These are phyloP conservation scores for Morone chrysops DNA, from an alignment of 2,113 vertebrate genomes.

Conservation along the genomic window DNA sequence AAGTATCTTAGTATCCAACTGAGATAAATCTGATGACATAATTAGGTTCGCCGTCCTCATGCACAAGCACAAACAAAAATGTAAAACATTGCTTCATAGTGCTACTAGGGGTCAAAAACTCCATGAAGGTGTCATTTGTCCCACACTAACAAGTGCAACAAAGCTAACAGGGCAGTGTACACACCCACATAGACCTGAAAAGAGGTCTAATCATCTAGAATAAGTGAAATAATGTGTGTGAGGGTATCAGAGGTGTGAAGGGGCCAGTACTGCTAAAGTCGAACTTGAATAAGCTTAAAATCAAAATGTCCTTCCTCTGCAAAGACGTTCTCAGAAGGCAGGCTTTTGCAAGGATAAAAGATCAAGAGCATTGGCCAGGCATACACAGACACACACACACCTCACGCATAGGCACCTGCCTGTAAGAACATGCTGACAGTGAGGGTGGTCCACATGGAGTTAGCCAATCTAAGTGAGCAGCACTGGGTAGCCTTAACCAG, in stretches of 20 bases:
- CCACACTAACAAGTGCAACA: background rate
- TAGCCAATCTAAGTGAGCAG: background rate
- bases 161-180: background rate
- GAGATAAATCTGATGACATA: background rate
- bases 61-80: background rate
- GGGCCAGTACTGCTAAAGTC: background rate
- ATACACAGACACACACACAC: background rate
- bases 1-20: background rate
- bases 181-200: background rate
- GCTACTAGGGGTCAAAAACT: background rate
- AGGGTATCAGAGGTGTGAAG: background rate
- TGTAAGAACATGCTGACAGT: background rate
- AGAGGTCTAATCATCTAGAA: background rate
- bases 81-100: background rate
- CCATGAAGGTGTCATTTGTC: background rate
- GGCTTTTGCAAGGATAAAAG: constrained; percentile 8
- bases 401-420: background rate
- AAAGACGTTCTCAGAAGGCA: background rate
- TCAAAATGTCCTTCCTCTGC: background rate
- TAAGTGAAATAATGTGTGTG: background rate
- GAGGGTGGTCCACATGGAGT: background rate
- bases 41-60: background rate
- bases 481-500: background rate
- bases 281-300: background rate
- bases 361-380: background rate